Conservation (phyloP, 2,113 vertebrate genomes). For the Pseudorasbora parva region DNA sequence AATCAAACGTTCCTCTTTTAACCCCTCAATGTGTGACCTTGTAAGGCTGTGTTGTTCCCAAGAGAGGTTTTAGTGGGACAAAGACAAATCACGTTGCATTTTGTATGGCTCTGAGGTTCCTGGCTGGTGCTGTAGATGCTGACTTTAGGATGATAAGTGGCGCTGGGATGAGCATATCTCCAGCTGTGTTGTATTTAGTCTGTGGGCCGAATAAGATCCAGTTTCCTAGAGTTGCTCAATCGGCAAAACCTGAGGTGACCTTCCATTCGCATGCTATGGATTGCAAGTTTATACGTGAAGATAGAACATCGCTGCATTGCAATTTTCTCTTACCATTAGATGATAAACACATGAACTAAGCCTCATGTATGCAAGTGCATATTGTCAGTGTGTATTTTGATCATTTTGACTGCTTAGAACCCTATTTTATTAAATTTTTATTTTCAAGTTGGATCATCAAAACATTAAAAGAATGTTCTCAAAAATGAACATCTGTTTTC, state of each 20-base stretch:
- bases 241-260: not conserved
- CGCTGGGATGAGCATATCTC: conserved; percentile 4
- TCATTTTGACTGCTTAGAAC: not conserved
- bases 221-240: conserved; percentile 11
- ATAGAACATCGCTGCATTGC: not conserved
- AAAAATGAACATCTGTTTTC: too few species aligned
- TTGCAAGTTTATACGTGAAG: not conserved
- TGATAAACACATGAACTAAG: not conserved
- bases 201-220: not conserved
- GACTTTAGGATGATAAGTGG: conserved; percentile 36
- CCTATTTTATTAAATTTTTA: too few species aligned
- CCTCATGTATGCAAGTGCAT: not conserved
- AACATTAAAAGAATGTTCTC: too few species aligned
- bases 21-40: not conserved
- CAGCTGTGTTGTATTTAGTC: conserved; percentile 26
- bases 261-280: not conserved
- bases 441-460: too few species aligned
- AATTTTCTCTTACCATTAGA: not conserved
- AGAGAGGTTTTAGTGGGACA: conserved; percentile 2
- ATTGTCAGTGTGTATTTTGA: not conserved
- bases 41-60: conserved; percentile 18
- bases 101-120: not conserved
- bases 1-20: conserved; percentile 20
- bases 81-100: not conserved
- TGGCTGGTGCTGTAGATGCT: conserved; percentile 4